phyloP scores from a whole-genome alignment of 2,113 vertebrate genomes.

The Anoplopoma fimbria region DNA sequence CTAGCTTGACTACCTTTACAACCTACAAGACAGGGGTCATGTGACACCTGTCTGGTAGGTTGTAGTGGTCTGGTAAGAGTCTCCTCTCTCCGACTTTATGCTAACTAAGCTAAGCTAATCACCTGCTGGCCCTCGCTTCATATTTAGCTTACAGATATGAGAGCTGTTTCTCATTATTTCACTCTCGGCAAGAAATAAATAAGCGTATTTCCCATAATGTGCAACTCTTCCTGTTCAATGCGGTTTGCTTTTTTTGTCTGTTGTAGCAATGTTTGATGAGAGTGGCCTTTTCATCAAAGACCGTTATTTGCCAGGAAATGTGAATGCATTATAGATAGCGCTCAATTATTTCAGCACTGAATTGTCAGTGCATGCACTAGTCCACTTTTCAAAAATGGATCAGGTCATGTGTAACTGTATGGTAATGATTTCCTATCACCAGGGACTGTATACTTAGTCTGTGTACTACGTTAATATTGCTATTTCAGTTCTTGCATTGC shows the following conservation, averaged over 20 bases:
- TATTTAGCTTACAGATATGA: neutral
- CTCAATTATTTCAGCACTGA: neutral
- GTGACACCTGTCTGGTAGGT: too few relatives aligned
- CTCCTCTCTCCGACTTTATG: neutral
- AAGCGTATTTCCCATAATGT: neutral
- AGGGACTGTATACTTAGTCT: constrained; percentile 7
- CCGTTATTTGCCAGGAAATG: neutral
- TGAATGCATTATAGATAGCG: neutral
- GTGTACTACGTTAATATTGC: constrained; percentile 45
- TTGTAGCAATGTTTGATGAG: neutral
- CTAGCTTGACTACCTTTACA: neutral
- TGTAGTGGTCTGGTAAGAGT: too few relatives aligned
- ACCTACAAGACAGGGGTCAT: too few relatives aligned
- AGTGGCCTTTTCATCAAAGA: neutral
- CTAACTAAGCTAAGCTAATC: constrained; percentile 1
- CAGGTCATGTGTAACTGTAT: constrained; percentile 28
- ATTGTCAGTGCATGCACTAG: neutral
- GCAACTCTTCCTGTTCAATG: neutral
- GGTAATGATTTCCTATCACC: constrained; percentile 26
- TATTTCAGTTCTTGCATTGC: constrained; percentile 44
- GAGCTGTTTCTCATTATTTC: neutral
- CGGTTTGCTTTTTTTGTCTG: neutral
- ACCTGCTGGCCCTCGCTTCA: neutral
- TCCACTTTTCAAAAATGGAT: constrained; percentile 35
- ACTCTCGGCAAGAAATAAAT: neutral